Evolutionary conservation across 2,888 invertebrate species (phyloP).

Genomic region (Notodonta dromedarius): DNA sequence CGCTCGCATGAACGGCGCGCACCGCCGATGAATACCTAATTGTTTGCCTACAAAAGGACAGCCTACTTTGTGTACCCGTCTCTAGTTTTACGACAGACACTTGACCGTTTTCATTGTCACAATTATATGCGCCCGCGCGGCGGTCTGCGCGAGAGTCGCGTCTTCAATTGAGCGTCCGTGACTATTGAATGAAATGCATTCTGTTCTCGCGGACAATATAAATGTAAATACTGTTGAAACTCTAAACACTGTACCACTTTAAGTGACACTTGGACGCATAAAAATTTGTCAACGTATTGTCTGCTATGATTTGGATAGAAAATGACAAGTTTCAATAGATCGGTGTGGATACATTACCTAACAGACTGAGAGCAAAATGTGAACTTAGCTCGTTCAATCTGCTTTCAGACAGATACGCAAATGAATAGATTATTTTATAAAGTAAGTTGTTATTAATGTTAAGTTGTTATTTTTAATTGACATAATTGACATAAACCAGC

Average conservation of each 20-base stretch:
- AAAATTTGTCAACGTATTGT: slow-evolving; percentile 17
- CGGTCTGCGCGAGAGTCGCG: slow-evolving; percentile 46
- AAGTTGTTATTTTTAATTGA: too few species aligned
- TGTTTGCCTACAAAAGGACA: slow-evolving; percentile 71
- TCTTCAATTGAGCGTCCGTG: slow-evolving; percentile 47
- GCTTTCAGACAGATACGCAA: too few species aligned
- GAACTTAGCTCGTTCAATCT: too few species aligned
- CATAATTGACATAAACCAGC: too few species aligned
- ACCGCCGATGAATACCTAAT: slow-evolving; percentile 70
- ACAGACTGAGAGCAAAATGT: too few species aligned
- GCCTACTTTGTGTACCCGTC: slow-evolving; percentile 67
- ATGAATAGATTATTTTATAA: too few species aligned
- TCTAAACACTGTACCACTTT: slow-evolving; percentile 37
- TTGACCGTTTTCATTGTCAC: slow-evolving; percentile 75
- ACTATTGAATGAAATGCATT: slow-evolving; percentile 57
- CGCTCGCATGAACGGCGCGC: slow-evolving; percentile 54
- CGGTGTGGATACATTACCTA: not conserved
- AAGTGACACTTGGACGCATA: slow-evolving; percentile 22
- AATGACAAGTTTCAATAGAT: slow-evolving; percentile 2
- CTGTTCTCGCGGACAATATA: slow-evolving; percentile 41
- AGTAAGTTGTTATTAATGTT: too few species aligned
- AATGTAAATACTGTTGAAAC: slow-evolving; percentile 44
- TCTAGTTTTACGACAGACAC: slow-evolving; percentile 77
- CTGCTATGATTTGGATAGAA: slow-evolving; percentile 17
- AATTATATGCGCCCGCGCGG: slow-evolving; percentile 59